Conservation (phyloP, 2,113 vertebrate genomes). For the Phalacrocorax aristotelis region DNA sequence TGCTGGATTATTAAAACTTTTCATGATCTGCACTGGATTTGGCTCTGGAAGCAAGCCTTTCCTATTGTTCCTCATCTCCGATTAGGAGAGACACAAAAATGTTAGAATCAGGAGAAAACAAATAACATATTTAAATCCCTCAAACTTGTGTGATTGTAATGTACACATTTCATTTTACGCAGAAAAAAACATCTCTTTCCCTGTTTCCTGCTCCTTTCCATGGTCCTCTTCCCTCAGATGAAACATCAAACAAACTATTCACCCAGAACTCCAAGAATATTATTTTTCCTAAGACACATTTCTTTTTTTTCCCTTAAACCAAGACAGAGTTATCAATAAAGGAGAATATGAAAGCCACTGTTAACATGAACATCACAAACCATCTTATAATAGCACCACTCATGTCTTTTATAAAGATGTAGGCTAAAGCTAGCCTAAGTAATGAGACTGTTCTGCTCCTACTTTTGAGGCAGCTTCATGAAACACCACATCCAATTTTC, state of each 20-base stretch:
- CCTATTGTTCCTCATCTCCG: constrained; percentile 88
- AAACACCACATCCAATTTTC: background rate
- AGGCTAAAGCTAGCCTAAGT: background rate
- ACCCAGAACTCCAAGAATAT: background rate
- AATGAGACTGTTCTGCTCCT: background rate
- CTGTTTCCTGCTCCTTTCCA: background rate
- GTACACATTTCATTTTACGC: background rate
- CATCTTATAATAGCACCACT: background rate
- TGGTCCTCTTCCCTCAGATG: background rate
- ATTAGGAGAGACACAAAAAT: constrained; percentile 27
- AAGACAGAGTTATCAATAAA: background rate
- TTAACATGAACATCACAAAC: background rate
- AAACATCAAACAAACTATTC: background rate
- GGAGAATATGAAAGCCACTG: background rate
- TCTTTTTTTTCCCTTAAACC: background rate
- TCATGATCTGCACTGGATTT: constrained; percentile 91
- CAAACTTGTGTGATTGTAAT: accelerated
- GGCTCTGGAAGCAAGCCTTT: constrained; percentile 95
- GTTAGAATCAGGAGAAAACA: background rate
- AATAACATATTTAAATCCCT: background rate
- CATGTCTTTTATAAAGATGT: background rate
- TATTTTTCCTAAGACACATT: background rate
- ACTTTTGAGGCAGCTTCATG: background rate
- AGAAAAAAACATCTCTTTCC: background rate
- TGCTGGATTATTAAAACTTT: constrained; percentile 92